These are phyloP conservation scores for Zaprionus camerounensis DNA, from an alignment of 1,140 invertebrate species.

Conservation along the genomic window DNA sequence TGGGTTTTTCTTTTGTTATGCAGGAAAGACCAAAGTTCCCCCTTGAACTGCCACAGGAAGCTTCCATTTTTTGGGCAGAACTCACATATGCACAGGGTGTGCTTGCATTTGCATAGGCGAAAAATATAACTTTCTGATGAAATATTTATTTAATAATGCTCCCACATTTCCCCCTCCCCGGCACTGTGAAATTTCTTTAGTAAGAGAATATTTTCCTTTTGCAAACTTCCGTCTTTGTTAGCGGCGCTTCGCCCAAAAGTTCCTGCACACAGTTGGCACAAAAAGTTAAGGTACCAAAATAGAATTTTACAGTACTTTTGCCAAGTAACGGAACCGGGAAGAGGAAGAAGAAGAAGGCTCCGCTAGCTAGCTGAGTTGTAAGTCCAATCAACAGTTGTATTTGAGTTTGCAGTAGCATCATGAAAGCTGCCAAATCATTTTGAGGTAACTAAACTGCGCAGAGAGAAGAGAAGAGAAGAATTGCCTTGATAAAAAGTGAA, in stretches of 20 bases:
- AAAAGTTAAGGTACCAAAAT: constrained; percentile 15
- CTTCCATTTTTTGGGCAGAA: not conserved
- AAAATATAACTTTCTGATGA: constrained; percentile 27
- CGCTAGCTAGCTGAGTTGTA: constrained; percentile 13
- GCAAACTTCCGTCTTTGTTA: not conserved
- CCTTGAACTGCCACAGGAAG: constrained; percentile 2
- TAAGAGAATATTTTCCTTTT: not conserved
- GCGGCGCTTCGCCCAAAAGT: not conserved
- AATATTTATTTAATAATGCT: constrained; percentile 39
- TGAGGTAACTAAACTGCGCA: constrained; percentile 36
- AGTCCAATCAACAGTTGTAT: constrained; percentile 41
- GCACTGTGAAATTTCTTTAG: not conserved
- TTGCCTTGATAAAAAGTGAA: constrained; percentile 23
- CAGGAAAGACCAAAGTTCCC: not conserved
- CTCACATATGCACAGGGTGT: constrained; percentile 6
- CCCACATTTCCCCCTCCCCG: not conserved
- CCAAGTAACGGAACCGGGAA: constrained; percentile 13
- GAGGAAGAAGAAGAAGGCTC: not conserved
- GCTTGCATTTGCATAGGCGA: constrained; percentile 39
- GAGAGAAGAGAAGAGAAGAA: constrained; percentile 1
- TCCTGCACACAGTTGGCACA: not conserved
- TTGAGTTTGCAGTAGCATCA: constrained; percentile 1
- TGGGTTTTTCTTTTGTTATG: not conserved
- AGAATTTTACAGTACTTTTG: constrained; percentile 12
- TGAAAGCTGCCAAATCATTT: constrained; percentile 43